Evolutionary conservation across 2,113 vertebrate genomes (phyloP), one percentile per base, ranked within the genome.

Genomic region (Mormyrus lacerda): DNA sequence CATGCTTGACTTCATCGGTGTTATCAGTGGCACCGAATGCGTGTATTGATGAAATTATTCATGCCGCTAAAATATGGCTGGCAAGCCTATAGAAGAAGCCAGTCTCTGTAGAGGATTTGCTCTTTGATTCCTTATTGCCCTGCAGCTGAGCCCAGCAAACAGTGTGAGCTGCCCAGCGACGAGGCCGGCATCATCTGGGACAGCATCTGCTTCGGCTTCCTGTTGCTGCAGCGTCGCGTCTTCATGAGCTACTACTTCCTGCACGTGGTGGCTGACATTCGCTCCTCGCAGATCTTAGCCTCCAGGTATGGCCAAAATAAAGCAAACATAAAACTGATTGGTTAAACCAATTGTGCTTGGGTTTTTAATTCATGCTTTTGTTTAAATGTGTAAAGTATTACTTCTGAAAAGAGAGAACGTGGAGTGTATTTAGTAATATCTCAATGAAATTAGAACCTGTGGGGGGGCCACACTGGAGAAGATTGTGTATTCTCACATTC

Each of bases 231-330:
- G 96, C 97, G 98, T 90, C 96, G 98, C 85, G 98, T 99, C 84
- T 99, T 99, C 95, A 99, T 99, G 98, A 99, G 98, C 92, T 99
- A 99, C 93, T 99, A 99, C 93, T 99, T 98, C 94, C 95, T 99
- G 21, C 98, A 99, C 0, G 98, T 99, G 65, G 98, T 99, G 91
- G 98, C 98, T 1, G 98, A 99, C 91, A 98, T 99, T 93, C 97
- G 98, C 91, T 97, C 98, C 1, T 99, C 98, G 19, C 98, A 99
- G 94, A 97, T 99, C 89, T 95, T 99, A 42, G 98, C 98, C 1
- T 99, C 97, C 88, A 98, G 98, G 98, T 99, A 95, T 90, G 91
- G 83, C 50, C 17, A 61, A 61, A 61, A 61, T 61, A 61, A 61
- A 3, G 24, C 2, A 61, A 61, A n/a, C 58, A 24, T 7, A 24